Evolutionary conservation across 2,888 invertebrate genomes (phyloP).

Genomic region (Rhagophthalmus giganteus): DNA sequence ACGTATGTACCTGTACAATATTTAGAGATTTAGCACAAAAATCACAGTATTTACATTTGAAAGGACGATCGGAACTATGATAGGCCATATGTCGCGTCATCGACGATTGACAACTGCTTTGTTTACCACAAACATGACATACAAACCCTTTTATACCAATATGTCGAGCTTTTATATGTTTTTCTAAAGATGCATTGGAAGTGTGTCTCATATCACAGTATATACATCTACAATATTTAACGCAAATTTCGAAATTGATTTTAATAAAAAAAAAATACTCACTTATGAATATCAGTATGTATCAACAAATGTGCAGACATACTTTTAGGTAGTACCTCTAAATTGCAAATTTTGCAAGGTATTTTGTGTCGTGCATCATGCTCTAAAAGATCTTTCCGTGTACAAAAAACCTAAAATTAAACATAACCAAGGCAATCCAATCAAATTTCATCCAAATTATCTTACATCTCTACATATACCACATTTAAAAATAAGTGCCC

Average conservation of each 20-base stretch:
- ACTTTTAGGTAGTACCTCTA: slow-evolving; percentile 38
- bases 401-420: slow-evolving; percentile 35
- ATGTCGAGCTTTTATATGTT: slow-evolving; percentile 37
- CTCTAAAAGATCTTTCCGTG: slow-evolving; percentile 31
- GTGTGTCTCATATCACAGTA: slow-evolving; percentile 35
- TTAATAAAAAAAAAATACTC: no score
- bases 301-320: slow-evolving; percentile 38
- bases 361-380: slow-evolving; percentile 40
- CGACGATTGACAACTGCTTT: slow-evolving; percentile 39
- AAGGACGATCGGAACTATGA: slow-evolving; percentile 36
- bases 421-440: neutral
- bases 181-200: slow-evolving; percentile 37
- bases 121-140: slow-evolving; percentile 41
- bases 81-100: slow-evolving; percentile 39
- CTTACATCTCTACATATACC: slow-evolving; percentile 38
- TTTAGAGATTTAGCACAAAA: slow-evolving; percentile 37
- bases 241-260: no score
- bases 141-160: slow-evolving; percentile 36
- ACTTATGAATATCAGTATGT: slow-evolving; percentile 42
- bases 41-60: slow-evolving; percentile 35
- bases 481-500: slow-evolving; percentile 36
- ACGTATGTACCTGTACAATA: slow-evolving; percentile 34
- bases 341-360: slow-evolving; percentile 38
- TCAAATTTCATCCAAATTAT: no score
- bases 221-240: slow-evolving; percentile 33